These are phyloP conservation scores for Acrossocheilus fasciatus DNA, from an alignment of 2,797 vertebrate species.

Conservation along the genomic window DNA sequence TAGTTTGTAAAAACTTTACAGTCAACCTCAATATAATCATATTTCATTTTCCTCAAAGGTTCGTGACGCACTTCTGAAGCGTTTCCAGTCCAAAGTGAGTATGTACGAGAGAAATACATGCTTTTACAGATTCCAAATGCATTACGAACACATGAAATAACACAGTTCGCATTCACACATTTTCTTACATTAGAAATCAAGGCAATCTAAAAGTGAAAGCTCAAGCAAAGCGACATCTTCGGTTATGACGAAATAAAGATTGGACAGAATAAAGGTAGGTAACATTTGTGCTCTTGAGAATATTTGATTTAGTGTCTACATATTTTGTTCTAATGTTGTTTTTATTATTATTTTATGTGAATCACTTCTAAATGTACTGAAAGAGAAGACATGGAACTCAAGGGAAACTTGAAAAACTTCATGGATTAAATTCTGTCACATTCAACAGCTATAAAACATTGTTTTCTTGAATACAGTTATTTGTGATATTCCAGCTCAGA, in stretches of 20 bases:
- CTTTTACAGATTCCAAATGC: background rate
- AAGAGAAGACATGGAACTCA: background rate
- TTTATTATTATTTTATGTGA: background rate
- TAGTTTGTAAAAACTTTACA: background rate
- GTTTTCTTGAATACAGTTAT: background rate
- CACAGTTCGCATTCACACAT: background rate
- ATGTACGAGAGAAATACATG: background rate
- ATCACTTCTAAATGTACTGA: background rate
- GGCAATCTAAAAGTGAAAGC: constrained; percentile 47
- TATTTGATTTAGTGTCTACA: background rate
- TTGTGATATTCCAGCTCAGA: background rate
- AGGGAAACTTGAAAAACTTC: background rate
- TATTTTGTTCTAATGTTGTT: constrained; percentile 4
- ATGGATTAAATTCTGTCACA: background rate
- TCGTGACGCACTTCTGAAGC: constrained; percentile 66
- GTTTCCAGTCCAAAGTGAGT: constrained; percentile 64
- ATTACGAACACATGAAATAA: background rate
- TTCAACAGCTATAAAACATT: background rate
- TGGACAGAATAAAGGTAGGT: constrained; percentile 29
- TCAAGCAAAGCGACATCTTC: constrained; percentile 46
- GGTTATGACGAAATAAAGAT: constrained; percentile 39
- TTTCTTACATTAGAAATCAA: constrained; percentile 56
- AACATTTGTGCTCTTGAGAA: background rate
- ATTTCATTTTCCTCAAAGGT: constrained; percentile 66
- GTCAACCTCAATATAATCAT: too few species aligned